Percentiles rank a stretch among this genome's conserved stretches.
These are phyloP conservation scores for Cryptus armator DNA, from an alignment of 2,888 invertebrate genomes.

Conservation along the genomic window DNA sequence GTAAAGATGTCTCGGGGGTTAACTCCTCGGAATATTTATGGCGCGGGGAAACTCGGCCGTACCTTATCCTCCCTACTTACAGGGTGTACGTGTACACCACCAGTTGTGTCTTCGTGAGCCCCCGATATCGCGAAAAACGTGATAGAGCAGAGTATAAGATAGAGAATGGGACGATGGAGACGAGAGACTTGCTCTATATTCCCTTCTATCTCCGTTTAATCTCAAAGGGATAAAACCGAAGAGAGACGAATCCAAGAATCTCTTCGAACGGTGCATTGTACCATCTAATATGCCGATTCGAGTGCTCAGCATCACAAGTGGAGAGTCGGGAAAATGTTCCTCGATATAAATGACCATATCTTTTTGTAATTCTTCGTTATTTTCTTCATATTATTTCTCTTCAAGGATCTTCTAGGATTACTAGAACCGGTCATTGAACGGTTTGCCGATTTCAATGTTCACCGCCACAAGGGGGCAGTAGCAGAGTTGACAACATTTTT, in stretches of 20 bases:
- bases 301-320: too few species aligned
- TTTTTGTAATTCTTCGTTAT: not conserved
- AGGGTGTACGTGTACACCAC: not conserved
- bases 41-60: slow-evolving; percentile 68
- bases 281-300: not conserved
- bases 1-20: slow-evolving; percentile 69
- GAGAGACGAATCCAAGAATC: not conserved
- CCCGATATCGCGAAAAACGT: slow-evolving; percentile 62
- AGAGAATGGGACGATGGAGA: slow-evolving; percentile 2
- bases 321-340: not conserved
- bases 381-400: not conserved
- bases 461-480: too few species aligned
- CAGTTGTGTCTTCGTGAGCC: not conserved
- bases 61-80: slow-evolving; percentile 4
- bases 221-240: not conserved
- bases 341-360: not conserved
- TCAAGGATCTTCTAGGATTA: too few species aligned
- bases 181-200: not conserved
- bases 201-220: slow-evolving; percentile 1
- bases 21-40: slow-evolving; percentile 78
- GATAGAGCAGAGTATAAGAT: slow-evolving; percentile 50
- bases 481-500: too few species aligned
- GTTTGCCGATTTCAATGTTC: too few species aligned
- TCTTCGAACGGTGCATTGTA: not conserved
- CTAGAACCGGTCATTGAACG: too few species aligned